Conservation (phyloP, 2,888 invertebrate genomes). For the Labia minor region DNA sequence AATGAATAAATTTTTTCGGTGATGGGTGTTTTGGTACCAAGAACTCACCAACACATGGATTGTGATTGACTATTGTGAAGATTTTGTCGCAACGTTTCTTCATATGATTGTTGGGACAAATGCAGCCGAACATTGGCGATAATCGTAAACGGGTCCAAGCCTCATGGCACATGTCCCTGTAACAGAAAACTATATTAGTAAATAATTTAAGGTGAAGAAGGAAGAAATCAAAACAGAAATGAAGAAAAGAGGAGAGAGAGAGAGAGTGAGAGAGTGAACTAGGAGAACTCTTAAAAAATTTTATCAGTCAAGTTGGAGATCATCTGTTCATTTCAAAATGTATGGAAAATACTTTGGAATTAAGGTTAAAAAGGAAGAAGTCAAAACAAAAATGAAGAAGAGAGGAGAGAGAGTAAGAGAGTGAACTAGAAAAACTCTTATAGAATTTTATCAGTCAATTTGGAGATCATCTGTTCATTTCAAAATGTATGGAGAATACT, state of each 20-base stretch:
- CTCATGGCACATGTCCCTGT: conserved; percentile 72
- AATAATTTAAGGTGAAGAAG: background rate
- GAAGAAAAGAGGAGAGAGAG: conserved; percentile 25
- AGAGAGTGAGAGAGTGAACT: conserved; percentile 21
- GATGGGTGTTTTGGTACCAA: background rate
- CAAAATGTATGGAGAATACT: no score
- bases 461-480: no score
- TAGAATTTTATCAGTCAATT: no score
- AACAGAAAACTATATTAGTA: conserved; percentile 28
- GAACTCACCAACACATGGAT: conserved; percentile 85
- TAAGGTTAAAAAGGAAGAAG: no score
- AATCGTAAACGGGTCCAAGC: conserved; percentile 77
- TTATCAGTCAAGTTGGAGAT: no score
- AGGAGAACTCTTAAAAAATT: no score
- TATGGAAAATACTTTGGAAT: no score
- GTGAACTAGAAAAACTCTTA: no score
- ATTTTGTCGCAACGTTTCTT: conserved; percentile 79
- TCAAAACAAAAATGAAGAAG: no score
- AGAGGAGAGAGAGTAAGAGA: no score
- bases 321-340: no score
- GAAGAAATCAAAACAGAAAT: no score
- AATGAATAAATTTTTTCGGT: background rate
- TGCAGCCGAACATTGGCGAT: conserved; percentile 85
- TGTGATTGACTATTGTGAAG: conserved; percentile 81
- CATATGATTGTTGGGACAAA: conserved; percentile 82